phyloP scores from a whole-genome alignment of 2,888 invertebrate genomes.

The Fissipunctia ypsillon region DNA sequence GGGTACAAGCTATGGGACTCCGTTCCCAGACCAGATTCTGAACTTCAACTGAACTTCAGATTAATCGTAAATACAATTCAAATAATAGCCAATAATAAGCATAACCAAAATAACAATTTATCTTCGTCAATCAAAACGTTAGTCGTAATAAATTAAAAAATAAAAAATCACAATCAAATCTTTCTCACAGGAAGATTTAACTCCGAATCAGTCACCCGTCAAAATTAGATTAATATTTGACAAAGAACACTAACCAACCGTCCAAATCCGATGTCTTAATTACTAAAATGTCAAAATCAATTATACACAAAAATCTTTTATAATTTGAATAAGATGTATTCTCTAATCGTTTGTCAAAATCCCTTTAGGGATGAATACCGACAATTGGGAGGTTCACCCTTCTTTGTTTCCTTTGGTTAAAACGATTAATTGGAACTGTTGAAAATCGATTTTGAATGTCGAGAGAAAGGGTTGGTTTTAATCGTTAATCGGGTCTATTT shows the following conservation, averaged over 20 bases:
- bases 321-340: slow-evolving; percentile 86
- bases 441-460: slow-evolving; percentile 55
- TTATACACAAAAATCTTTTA: slow-evolving; percentile 79
- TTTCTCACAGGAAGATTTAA: slow-evolving; percentile 77
- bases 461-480: slow-evolving; percentile 37
- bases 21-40: slow-evolving; percentile 7
- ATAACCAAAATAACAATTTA: slow-evolving; percentile 53
- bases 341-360: slow-evolving; percentile 80
- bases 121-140: slow-evolving; percentile 58
- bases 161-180: slow-evolving; percentile 58
- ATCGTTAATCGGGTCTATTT: slow-evolving; percentile 26
- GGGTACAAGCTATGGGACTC: too few species aligned
- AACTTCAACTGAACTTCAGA: too few species aligned
- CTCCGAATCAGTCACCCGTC: slow-evolving; percentile 78
- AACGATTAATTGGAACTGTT: slow-evolving; percentile 65
- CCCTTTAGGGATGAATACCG: slow-evolving; percentile 68
- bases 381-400: slow-evolving; percentile 64
- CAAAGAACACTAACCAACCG: slow-evolving; percentile 78
- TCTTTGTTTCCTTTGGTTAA: slow-evolving; percentile 63
- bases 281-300: slow-evolving; percentile 83
- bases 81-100: slow-evolving; percentile 29
- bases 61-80: slow-evolving; percentile 6
- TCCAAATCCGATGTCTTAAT: slow-evolving; percentile 72
- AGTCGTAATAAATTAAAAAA: slow-evolving; percentile 29
- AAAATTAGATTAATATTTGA: slow-evolving; percentile 80